Evolutionary conservation across 1,140 invertebrate species (phyloP).

Genomic region (Pogonomyrmex californicus): DNA sequence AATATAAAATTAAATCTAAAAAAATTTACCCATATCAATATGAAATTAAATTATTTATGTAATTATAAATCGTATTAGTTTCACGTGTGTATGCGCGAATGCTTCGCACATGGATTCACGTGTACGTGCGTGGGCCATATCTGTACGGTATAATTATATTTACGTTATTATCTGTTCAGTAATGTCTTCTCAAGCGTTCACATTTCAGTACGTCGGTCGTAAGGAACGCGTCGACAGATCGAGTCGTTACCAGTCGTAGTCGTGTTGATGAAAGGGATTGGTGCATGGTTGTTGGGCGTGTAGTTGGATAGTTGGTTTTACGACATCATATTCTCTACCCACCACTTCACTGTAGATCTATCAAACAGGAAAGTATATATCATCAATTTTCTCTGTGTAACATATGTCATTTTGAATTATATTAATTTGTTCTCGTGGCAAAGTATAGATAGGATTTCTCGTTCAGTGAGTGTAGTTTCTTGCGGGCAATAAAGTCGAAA

Average conservation of each 20-base stretch:
- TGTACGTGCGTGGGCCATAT: not conserved
- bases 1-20: no score
- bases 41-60: not conserved
- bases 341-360: conserved; percentile 83
- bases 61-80: not conserved
- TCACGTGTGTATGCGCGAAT: not conserved
- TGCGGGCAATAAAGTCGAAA: conserved; percentile 18
- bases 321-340: conserved; percentile 76
- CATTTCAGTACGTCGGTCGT: conserved; percentile 18
- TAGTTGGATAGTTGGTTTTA: conserved; percentile 81
- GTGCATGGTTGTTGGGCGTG: conserved; percentile 84
- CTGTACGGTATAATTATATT: conserved; percentile 3
- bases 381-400: conserved; percentile 19
- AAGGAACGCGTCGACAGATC: conserved; percentile 22
- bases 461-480: conserved; percentile 64
- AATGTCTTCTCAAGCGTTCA: conserved; percentile 21
- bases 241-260: conserved; percentile 83
- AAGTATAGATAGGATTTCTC: conserved; percentile 40
- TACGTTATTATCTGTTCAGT: conserved; percentile 45
- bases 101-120: conserved; percentile 7
- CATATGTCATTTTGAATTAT: not conserved
- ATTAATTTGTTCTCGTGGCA: conserved; percentile 13
- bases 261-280: conserved; percentile 84
- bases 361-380: conserved; percentile 40
- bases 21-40: no score